Evolutionary conservation across 2,888 invertebrate genomes (phyloP).

Genomic region (Nematopogon swammerdamellus): DNA sequence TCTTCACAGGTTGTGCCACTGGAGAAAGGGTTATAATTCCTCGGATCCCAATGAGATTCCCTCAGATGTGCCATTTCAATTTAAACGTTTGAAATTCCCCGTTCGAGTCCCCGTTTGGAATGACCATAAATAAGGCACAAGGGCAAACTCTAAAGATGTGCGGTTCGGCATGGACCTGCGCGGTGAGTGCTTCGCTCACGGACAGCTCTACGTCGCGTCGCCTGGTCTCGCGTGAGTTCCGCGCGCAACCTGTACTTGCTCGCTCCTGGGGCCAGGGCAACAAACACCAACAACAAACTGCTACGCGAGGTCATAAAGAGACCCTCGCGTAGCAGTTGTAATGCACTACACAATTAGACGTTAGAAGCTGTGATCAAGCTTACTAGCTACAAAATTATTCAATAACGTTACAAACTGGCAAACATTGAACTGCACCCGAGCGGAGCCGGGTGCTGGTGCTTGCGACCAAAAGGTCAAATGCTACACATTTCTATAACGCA

Average conservation of each 20-base stretch:
- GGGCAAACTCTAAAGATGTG: not conserved
- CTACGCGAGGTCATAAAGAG: no score
- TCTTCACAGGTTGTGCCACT: constrained; percentile 8
- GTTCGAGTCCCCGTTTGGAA: constrained; percentile 12
- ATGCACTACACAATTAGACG: not conserved
- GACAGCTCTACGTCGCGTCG: not conserved
- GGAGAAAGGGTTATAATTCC: constrained; percentile 5
- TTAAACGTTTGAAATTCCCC: constrained; percentile 14
- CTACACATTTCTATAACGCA: no score
- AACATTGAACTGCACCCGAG: not conserved
- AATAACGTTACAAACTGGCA: not conserved
- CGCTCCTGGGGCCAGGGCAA: not conserved
- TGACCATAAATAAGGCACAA: constrained; percentile 8
- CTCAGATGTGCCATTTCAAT: constrained; percentile 9
- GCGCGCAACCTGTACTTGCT: not conserved
- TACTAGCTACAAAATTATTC: not conserved
- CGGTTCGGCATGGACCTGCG: no score
- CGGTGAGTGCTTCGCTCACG: not conserved
- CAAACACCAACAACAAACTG: no score
- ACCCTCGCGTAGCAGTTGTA: not conserved
- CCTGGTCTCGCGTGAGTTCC: not conserved
- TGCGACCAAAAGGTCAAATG: no score
- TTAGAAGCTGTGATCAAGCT: not conserved
- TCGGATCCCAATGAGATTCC: constrained; percentile 12
- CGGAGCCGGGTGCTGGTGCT: not conserved